Evolutionary conservation across 2,113 vertebrate species (phyloP).

Genomic region (Numenius arquata): DNA sequence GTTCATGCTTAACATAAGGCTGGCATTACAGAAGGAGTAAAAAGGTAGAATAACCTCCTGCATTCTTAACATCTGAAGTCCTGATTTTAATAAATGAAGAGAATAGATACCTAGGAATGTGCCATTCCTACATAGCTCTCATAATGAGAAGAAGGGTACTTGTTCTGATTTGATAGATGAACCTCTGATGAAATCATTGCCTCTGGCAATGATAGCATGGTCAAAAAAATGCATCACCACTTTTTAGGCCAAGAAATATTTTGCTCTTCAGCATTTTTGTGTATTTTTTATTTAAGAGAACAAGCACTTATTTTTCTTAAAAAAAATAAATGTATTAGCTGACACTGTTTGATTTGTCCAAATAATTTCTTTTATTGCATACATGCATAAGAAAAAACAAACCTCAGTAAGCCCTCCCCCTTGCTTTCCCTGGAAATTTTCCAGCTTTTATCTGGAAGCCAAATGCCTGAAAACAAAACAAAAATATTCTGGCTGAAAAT

Average conservation of each 20-base stretch:
- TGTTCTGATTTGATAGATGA: conserved; percentile 19
- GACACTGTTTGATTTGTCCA: neutral
- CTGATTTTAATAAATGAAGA: neutral
- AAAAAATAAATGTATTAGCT: neutral
- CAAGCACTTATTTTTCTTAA: neutral
- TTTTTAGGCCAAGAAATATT: neutral
- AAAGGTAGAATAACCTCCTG: neutral
- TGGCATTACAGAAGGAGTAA: neutral
- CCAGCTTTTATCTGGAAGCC: conserved; percentile 25
- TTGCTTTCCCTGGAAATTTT: neutral
- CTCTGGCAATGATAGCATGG: neutral
- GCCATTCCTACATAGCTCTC: neutral
- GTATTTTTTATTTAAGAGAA: neutral
- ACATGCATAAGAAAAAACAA: neutral
- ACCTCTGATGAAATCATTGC: neutral
- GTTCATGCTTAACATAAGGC: neutral
- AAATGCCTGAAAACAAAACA: conserved; percentile 33
- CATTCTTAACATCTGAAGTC: neutral
- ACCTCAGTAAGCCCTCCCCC: neutral
- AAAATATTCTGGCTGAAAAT: conserved; percentile 25
- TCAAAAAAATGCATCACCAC: neutral
- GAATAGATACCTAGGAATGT: neutral
- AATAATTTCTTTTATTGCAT: neutral
- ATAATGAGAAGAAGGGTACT: neutral
- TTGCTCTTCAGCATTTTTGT: neutral